Percentiles rank a stretch among this genome's conserved stretches.
phyloP scores from a whole-genome alignment of 2,888 invertebrate species.

The Gastrophysa polygoni region DNA sequence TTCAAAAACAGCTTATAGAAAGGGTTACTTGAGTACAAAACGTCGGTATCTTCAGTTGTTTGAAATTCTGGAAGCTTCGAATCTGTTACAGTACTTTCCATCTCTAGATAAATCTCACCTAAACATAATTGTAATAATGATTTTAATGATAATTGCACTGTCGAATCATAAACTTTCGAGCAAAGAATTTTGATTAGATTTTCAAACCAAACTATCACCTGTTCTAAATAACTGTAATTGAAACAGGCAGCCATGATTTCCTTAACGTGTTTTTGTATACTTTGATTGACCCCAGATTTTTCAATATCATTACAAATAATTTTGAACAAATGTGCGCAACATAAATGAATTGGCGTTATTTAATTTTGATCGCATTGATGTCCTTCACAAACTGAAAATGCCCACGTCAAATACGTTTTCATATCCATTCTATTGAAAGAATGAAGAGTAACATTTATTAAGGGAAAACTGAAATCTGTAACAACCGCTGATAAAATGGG shows the following conservation, averaged over 20 bases:
- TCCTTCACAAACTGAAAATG: slow-evolving; percentile 9
- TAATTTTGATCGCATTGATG: background rate
- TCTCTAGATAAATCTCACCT: background rate
- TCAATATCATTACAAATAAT: slow-evolving; percentile 2
- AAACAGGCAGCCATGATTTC: slow-evolving; percentile 14
- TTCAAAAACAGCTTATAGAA: background rate
- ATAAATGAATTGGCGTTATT: slow-evolving; percentile 11
- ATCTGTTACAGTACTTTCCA: background rate
- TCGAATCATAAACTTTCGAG: background rate
- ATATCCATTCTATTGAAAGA: slow-evolving; percentile 4
- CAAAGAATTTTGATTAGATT: slow-evolving; percentile 2
- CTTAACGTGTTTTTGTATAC: background rate
- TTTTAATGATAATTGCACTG: background rate
- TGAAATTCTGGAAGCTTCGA: background rate
- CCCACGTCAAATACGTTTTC: background rate
- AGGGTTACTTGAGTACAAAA: background rate
- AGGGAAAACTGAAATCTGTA: slow-evolving; percentile 3
- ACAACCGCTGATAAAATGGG: background rate
- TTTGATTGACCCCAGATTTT: slow-evolving; percentile 4
- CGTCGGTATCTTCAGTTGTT: background rate
- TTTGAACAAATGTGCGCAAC: slow-evolving; percentile 14
- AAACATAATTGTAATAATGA: background rate
- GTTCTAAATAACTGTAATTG: slow-evolving; percentile 6
- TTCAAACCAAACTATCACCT: slow-evolving; percentile 3
- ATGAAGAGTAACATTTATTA: background rate